Conservation (phyloP, 2,888 invertebrate genomes). For the Dendrolimus pini region DNA sequence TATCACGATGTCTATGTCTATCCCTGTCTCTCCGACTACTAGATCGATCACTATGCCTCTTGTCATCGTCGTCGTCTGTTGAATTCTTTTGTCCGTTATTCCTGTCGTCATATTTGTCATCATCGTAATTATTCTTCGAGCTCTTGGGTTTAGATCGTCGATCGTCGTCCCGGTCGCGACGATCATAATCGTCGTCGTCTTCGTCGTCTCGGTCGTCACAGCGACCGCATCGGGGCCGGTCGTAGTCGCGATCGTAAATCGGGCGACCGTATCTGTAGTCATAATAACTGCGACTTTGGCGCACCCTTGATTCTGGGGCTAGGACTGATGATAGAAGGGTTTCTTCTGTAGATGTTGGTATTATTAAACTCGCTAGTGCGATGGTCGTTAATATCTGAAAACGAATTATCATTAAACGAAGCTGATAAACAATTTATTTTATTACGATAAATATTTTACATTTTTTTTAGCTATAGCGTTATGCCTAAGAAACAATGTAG, state of each 20-base stretch:
- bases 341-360: slow-evolving; percentile 33
- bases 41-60: slow-evolving; percentile 37
- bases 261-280: slow-evolving; percentile 52
- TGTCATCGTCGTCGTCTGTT: slow-evolving; percentile 48
- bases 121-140: slow-evolving; percentile 21
- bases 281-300: slow-evolving; percentile 59
- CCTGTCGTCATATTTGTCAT: slow-evolving; percentile 29
- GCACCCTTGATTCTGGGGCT: slow-evolving; percentile 31
- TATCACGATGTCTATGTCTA: slow-evolving; percentile 41
- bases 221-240: slow-evolving; percentile 48
- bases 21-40: slow-evolving; percentile 40
- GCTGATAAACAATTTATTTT: no score
- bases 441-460: no score
- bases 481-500: no score
- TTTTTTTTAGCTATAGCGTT: no score
- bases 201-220: slow-evolving; percentile 42
- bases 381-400: slow-evolving; percentile 36
- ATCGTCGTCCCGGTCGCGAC: slow-evolving; percentile 33
- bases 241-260: slow-evolving; percentile 41
- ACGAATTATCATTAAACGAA: background rate
- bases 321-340: slow-evolving; percentile 44
- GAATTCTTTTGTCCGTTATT: slow-evolving; percentile 40
- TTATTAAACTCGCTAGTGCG: slow-evolving; percentile 20
- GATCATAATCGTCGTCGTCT: slow-evolving; percentile 39
- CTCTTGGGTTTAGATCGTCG: slow-evolving; percentile 19